Conservation (phyloP, 2,797 vertebrate genomes). For the Pogonophryne albipinna region DNA sequence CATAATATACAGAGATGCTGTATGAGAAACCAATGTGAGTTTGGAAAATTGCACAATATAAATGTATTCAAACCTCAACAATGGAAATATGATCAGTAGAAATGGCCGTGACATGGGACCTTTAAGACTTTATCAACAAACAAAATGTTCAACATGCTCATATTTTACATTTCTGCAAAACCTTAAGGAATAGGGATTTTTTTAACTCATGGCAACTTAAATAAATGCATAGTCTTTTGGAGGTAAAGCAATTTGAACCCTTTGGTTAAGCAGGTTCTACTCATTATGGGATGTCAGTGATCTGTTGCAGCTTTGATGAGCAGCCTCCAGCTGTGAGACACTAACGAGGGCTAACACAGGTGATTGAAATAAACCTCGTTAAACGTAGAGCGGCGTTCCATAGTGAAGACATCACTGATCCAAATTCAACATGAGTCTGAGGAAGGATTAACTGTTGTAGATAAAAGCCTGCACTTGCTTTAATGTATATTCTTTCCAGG, state of each 20-base stretch:
- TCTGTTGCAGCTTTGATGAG: conserved; percentile 26
- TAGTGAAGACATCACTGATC: conserved; percentile 31
- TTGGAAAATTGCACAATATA: too few species aligned
- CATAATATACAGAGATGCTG: too few species aligned
- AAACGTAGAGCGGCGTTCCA: conserved; percentile 20
- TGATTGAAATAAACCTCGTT: conserved; percentile 38
- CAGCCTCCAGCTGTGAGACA: conserved; percentile 21
- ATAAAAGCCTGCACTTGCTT: conserved; percentile 22
- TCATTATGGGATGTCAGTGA: conserved; percentile 17
- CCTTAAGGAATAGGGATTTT: background rate
- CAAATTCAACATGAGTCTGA: conserved; percentile 19
- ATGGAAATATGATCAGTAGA: too few species aligned
- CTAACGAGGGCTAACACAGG: conserved; percentile 35
- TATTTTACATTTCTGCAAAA: background rate
- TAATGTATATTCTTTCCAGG: conserved; percentile 13
- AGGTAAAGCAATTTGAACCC: background rate
- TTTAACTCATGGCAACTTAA: background rate
- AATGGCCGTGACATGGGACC: too few species aligned
- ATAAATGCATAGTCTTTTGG: background rate
- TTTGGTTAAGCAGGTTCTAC: conserved; percentile 9
- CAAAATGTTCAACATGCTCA: background rate
- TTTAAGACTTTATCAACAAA: background rate
- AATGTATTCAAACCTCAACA: too few species aligned
- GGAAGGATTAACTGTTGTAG: conserved; percentile 34
- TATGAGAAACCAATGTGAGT: too few species aligned